Percentiles rank a stretch among this genome's conserved stretches.
These are phyloP conservation scores for Florisuga fusca DNA, from an alignment of 2,797 vertebrate species.

Conservation along the genomic window DNA sequence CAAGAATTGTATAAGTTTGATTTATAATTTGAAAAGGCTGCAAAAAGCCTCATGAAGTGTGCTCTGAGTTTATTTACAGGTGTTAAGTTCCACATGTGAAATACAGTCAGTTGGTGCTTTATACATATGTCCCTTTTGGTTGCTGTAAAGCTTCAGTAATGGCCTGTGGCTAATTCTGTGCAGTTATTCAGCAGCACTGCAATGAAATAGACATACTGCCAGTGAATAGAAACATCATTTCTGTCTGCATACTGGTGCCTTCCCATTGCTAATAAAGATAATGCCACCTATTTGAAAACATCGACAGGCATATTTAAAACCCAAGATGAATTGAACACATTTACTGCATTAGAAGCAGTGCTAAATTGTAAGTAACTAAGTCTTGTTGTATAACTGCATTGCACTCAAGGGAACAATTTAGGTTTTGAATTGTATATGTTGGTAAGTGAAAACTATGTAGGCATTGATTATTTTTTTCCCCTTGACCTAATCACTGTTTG, in stretches of 20 bases:
- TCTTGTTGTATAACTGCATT: conserved; percentile 67
- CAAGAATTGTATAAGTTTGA: background rate
- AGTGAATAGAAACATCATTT: background rate
- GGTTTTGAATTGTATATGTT: conserved; percentile 72
- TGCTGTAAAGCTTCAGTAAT: background rate
- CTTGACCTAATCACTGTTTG: conserved; percentile 72
- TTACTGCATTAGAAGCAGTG: conserved; percentile 37
- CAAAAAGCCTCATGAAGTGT: background rate
- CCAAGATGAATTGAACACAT: conserved; percentile 52
- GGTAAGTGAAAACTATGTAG: conserved; percentile 75
- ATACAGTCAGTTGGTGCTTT: background rate
- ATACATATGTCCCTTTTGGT: background rate
- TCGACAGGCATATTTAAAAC: conserved; percentile 51
- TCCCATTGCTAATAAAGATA: background rate
- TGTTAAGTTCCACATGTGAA: background rate
- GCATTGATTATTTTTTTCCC: conserved; percentile 74
- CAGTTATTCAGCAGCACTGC: background rate
- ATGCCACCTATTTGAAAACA: conserved; percentile 39
- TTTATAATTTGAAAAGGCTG: background rate
- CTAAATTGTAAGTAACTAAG: conserved; percentile 71
- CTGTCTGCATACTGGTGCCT: background rate
- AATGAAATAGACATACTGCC: background rate
- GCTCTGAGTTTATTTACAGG: background rate
- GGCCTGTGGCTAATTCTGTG: background rate
- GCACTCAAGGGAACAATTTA: conserved; percentile 71